A percentile compares a stretch with the other conserved stretches of the same genome.
Evolutionary conservation across 2,113 vertebrate species (phyloP).

Genomic region (Puma concolor): DNA sequence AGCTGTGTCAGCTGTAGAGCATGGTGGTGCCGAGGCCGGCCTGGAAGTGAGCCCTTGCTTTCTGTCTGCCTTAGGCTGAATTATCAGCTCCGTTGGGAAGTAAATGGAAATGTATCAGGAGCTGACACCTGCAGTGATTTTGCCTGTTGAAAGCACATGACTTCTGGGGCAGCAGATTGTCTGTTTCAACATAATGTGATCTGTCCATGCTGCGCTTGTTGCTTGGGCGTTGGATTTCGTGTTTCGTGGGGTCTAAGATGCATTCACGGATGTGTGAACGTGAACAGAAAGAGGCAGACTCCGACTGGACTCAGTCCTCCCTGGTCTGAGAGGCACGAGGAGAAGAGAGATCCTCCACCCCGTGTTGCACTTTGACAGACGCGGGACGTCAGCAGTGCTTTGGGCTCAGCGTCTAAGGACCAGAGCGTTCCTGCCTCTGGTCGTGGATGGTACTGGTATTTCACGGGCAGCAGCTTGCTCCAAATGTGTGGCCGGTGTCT

Average conservation of each 20-base stretch:
- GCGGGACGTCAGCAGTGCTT: conserved; percentile 56
- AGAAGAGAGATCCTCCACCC: conserved; percentile 81
- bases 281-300: background rate
- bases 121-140: background rate
- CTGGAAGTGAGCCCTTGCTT: background rate
- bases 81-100: background rate
- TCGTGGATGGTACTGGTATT: conserved; percentile 72
- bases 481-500: rapidly evolving
- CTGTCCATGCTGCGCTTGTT: rapidly evolving
- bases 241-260: background rate
- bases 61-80: background rate
- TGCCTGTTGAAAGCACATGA: too few relatives aligned
- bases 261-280: rapidly evolving
- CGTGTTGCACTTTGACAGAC: conserved; percentile 79
- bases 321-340: conserved; percentile 34
- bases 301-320: conserved; percentile 30
- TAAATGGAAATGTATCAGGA: background rate
- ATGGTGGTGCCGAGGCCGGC: background rate
- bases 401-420: conserved; percentile 59
- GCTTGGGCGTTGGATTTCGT: background rate
- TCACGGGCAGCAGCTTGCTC: conserved; percentile 52
- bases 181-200: rapidly evolving
- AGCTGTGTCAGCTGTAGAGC: too few relatives aligned
- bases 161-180: background rate
- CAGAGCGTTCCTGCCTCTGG: conserved; percentile 67